Evolutionary conservation across 2,113 vertebrate genomes (phyloP).

Genomic region (Pteropus alecto): DNA sequence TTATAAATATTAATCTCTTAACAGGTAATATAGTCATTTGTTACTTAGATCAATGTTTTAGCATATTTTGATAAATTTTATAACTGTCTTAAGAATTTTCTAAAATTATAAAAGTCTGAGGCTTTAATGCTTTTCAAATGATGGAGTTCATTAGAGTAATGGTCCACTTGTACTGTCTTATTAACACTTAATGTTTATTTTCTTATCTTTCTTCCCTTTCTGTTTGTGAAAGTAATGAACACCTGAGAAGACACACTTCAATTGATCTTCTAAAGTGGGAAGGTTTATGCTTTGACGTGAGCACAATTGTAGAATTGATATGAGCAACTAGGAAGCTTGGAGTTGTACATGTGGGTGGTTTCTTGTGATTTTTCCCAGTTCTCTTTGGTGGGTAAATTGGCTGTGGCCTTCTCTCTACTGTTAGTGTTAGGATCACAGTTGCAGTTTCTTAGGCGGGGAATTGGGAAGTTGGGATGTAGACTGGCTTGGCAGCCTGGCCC

Average conservation of each 20-base stretch:
- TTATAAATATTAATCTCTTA: conserved; percentile 28
- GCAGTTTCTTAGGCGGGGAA: background rate
- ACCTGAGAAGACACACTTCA: background rate
- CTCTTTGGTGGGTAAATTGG: background rate
- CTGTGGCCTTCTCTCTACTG: background rate
- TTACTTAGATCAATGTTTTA: background rate
- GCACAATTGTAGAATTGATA: background rate
- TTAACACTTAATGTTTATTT: background rate
- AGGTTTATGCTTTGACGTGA: background rate
- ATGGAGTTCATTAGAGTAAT: background rate
- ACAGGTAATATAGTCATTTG: background rate
- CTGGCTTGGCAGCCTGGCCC: background rate
- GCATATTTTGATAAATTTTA: background rate
- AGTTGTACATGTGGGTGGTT: background rate
- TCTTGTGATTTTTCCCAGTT: background rate
- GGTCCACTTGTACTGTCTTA: background rate
- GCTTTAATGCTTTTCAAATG: background rate
- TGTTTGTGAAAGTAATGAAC: background rate
- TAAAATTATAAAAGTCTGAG: background rate
- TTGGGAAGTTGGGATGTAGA: background rate
- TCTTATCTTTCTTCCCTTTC: background rate
- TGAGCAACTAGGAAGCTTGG: background rate
- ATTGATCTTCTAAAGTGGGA: background rate
- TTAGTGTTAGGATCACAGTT: background rate
- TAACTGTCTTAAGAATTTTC: conserved; percentile 15